Evolutionary conservation across 2,113 vertebrate species (phyloP), one percentile per base, ranked within the genome.

Genomic region (Galeopterus variegatus): DNA sequence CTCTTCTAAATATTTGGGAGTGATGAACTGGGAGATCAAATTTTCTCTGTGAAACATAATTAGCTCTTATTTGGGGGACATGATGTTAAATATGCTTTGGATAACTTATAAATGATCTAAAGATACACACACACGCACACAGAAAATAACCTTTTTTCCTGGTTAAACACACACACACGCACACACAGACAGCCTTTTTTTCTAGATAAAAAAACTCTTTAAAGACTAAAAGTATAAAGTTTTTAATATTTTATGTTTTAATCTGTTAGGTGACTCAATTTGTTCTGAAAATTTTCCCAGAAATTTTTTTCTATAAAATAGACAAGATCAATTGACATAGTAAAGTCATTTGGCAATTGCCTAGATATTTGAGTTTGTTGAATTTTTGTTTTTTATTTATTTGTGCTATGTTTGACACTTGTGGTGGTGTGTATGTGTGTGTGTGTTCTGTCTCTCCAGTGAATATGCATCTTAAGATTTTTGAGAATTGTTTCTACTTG

Each of bases 1-100:
- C 4, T 3, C 85, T 64, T 93, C 95, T 76, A 97, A 98, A 96
- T 90, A 62, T 93, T 58, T 72, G 75, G 73, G 72, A 97, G 14
- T 85, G 81, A 18, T 36, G 23, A 48, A 75, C 54, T 95, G 50
- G 50, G 24, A 80, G 36, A 79, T 70, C 69, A 76, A 84, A 92
- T 62, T 2, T 45, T 88, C 41, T 86, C 15, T 86, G 45, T n/a
- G n/a, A 95, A 88, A 94, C 50, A 52, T 93, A 94, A 95, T 97
- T 85, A 92, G 45, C 60, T 93, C 64, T 95, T n/a, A 91, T 54
- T 90, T 31, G 83, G 92, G 48, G 58, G 28, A 2, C 6, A 36
- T 82, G 13, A 60, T 97, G 52, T 96, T 97, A 96, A 92, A 87
- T 69, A 88, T 58, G 23, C 36, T 93, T 88, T 81, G 21, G 17